phyloP scores from a whole-genome alignment of 2,888 invertebrate species.

The Lamellibrachia columna region DNA sequence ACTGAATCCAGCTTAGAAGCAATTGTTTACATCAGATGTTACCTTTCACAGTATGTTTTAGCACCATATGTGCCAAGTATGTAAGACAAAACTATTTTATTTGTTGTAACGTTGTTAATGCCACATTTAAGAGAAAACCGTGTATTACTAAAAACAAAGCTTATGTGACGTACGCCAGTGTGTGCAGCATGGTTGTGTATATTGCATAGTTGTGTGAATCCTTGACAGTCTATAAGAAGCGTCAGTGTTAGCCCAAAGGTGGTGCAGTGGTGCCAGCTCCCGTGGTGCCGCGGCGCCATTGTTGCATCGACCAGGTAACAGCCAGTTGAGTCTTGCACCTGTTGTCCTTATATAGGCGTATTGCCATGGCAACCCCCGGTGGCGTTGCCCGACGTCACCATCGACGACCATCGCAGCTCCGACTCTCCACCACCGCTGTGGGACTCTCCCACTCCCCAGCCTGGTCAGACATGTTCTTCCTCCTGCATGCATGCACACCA shows the following conservation, averaged over 20 bases:
- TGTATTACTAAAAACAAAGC: background rate
- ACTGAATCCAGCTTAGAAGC: background rate
- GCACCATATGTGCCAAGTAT: no score
- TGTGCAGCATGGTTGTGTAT: background rate
- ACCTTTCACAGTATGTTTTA: no score
- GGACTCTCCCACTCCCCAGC: slow-evolving; percentile 42
- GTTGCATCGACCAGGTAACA: background rate
- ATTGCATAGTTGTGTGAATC: background rate
- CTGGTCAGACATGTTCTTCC: background rate
- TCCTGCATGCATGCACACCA: background rate
- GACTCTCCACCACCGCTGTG: slow-evolving; percentile 53
- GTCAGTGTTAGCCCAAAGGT: background rate
- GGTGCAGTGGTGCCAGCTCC: slow-evolving; percentile 9
- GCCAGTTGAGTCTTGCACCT: background rate
- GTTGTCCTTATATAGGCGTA: background rate
- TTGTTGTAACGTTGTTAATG: background rate
- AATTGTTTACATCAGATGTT: background rate
- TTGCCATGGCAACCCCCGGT: background rate
- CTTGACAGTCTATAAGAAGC: background rate
- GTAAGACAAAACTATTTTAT: background rate
- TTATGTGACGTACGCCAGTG: background rate
- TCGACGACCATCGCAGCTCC: slow-evolving; percentile 42
- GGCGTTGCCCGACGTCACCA: background rate
- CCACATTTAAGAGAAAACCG: background rate
- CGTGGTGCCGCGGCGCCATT: background rate